These are phyloP conservation scores for Bellardia pandia DNA, from an alignment of 2,888 invertebrate genomes.

Conservation along the genomic window DNA sequence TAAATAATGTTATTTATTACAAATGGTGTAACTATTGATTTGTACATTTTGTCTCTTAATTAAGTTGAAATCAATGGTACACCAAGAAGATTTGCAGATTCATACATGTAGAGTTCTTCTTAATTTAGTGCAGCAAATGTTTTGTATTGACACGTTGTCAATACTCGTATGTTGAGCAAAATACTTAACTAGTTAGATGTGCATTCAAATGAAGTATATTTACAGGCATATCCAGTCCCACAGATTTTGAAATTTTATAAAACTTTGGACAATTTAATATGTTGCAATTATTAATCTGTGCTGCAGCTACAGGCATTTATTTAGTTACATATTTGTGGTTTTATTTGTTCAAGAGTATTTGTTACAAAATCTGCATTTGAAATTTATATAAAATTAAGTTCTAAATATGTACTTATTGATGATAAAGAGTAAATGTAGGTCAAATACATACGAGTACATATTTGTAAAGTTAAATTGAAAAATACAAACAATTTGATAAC, in stretches of 20 bases:
- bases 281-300: not conserved
- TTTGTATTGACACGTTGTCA: not conserved
- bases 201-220: not conserved
- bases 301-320: not conserved
- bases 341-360: not conserved
- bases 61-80: not conserved
- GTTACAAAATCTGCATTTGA: not conserved
- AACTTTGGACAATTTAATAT: not conserved
- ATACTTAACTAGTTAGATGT: not conserved
- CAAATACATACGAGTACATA: too few relatives aligned
- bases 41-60: not conserved
- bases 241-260: not conserved
- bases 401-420: too few relatives aligned
- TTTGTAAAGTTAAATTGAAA: too few relatives aligned
- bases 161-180: not conserved
- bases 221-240: not conserved
- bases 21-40: slow-evolving; percentile 4
- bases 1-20: not conserved
- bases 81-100: not conserved
- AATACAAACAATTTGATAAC: too few relatives aligned
- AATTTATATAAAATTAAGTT: too few relatives aligned
- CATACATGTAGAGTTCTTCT: not conserved
- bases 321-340: not conserved
- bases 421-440: too few relatives aligned
- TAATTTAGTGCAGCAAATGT: not conserved